phyloP scores from a whole-genome alignment of 2,888 invertebrate species.

The Drosophila antonietae region DNA sequence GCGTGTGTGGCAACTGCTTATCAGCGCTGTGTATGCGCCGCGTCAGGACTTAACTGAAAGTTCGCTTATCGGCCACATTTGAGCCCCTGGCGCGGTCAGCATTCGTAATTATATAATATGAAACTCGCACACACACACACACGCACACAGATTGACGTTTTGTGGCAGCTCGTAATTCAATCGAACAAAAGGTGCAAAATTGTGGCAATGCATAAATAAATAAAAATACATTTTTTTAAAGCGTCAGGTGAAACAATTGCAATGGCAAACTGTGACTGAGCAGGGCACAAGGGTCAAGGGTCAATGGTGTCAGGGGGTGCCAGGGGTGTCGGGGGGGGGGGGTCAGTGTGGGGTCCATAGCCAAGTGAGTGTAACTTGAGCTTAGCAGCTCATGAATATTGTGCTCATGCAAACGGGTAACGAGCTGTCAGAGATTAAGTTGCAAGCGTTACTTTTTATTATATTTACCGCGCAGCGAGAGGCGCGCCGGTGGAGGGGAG shows the following conservation, averaged over 20 bases:
- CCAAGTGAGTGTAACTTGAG: constrained; percentile 78
- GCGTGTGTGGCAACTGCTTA: constrained; percentile 67
- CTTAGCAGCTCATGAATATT: constrained; percentile 82
- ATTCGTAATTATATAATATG: constrained; percentile 73
- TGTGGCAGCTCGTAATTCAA: constrained; percentile 64
- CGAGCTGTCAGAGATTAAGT: constrained; percentile 82
- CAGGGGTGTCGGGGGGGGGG: neutral
- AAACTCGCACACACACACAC: neutral
- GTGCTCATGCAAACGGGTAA: constrained; percentile 80
- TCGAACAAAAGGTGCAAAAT: constrained; percentile 59
- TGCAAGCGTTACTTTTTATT: constrained; percentile 80
- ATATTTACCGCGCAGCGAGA: constrained; percentile 63
- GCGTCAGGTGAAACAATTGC: constrained; percentile 66
- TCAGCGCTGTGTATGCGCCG: constrained; percentile 60
- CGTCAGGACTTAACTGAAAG: constrained; percentile 67
- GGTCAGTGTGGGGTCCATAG: neutral
- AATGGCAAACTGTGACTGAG: constrained; percentile 9
- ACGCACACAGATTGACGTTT: constrained; percentile 9
- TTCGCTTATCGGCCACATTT: constrained; percentile 72
- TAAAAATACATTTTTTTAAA: constrained; percentile 29
- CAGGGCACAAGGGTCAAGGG: constrained; percentile 6
- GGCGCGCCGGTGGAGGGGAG: constrained; percentile 4
- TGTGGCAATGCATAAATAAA: constrained; percentile 71
- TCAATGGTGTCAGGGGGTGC: neutral
- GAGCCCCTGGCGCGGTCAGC: constrained; percentile 72